phyloP scores from a whole-genome alignment of 2,888 invertebrate species.

The Dolichopus griseipennis region DNA sequence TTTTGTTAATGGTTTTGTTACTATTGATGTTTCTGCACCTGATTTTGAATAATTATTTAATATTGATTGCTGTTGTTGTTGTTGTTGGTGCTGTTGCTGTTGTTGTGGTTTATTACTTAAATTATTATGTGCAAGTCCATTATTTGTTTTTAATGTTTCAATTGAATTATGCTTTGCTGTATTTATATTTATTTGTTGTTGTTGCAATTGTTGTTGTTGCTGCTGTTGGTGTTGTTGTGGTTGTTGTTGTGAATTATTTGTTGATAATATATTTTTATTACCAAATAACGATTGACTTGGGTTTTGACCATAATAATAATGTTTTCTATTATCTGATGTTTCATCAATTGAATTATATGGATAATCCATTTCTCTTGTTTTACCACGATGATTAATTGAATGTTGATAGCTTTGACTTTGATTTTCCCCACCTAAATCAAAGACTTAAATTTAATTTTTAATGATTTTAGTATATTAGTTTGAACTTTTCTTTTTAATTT shows the following conservation, averaged over 20 bases:
- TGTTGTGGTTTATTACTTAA: constrained; percentile 15
- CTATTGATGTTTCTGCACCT: constrained; percentile 17
- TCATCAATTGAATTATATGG: constrained; percentile 2
- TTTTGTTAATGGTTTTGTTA: constrained; percentile 17
- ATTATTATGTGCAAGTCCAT: background rate
- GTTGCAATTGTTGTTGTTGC: too few species aligned
- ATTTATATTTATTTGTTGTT: background rate
- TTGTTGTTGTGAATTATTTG: background rate
- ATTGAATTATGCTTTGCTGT: background rate
- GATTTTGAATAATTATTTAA: background rate
- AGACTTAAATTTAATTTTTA: constrained; percentile 1
- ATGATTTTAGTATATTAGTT: constrained; percentile 4
- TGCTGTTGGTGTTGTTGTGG: too few species aligned
- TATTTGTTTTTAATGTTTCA: background rate
- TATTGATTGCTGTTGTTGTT: constrained; percentile 19
- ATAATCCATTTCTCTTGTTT: constrained; percentile 4
- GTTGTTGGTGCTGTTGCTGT: constrained; percentile 19
- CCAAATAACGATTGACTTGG: background rate
- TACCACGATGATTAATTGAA: constrained; percentile 6
- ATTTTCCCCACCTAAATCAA: background rate
- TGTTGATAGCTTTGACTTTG: constrained; percentile 1
- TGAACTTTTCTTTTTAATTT: background rate
- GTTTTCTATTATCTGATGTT: background rate
- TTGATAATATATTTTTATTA: background rate
- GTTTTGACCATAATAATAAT: background rate